Conservation (phyloP, 2,797 vertebrate genomes). For the Pseudochirops corinnae region DNA sequence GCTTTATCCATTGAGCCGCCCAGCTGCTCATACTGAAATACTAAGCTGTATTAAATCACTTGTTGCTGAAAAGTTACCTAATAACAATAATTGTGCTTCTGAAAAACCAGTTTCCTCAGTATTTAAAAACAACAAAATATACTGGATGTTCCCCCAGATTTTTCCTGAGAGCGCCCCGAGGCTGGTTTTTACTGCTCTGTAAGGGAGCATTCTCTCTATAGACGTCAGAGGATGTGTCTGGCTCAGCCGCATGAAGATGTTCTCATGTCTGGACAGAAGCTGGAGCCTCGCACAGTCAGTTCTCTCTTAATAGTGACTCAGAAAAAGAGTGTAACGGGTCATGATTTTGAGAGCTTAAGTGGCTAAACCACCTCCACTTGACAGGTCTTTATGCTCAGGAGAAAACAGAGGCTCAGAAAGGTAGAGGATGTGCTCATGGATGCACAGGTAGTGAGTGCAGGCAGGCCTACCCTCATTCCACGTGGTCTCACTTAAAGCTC, state of each 20-base stretch:
- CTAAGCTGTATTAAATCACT: background rate
- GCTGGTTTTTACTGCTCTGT: background rate
- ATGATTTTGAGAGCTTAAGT: background rate
- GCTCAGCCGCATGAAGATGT: background rate
- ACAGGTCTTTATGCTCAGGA: background rate
- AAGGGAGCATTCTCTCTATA: background rate
- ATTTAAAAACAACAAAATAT: background rate
- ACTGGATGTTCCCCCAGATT: background rate
- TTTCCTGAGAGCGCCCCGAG: background rate
- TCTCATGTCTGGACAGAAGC: background rate
- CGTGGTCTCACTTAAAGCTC: background rate
- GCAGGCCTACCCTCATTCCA: background rate
- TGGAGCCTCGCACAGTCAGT: background rate
- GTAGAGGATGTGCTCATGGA: background rate
- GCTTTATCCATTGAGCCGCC: background rate
- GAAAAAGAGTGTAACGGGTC: background rate
- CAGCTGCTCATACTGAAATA: background rate
- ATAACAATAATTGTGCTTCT: background rate
- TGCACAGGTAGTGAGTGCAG: background rate
- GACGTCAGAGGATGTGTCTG: background rate
- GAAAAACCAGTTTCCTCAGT: background rate
- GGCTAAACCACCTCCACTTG: background rate
- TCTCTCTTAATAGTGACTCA: background rate
- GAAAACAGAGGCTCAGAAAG: background rate
- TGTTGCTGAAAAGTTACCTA: background rate